A percentile compares a stretch with the other conserved stretches of the same genome.
Evolutionary conservation across 2,797 vertebrate species (phyloP).

Genomic region (Hippopotamyrus pictus): DNA sequence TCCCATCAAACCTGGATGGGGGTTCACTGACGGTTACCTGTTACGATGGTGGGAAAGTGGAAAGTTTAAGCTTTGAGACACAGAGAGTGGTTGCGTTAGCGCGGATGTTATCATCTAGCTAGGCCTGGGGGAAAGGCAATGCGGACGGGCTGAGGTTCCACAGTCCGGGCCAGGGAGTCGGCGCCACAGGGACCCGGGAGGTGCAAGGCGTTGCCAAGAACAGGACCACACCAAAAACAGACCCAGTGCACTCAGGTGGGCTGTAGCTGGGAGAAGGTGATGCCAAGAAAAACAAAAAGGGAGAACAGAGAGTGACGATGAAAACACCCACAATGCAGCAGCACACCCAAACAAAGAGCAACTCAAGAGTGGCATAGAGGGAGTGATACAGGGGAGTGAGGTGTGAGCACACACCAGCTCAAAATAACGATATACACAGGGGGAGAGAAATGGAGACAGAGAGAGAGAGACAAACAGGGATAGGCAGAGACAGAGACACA

Average conservation of each 20-base stretch:
- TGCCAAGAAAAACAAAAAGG: neutral
- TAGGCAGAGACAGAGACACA: neutral
- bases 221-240: neutral
- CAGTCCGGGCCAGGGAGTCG: neutral
- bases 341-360: neutral
- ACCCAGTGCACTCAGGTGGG: neutral
- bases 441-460: neutral
- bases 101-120: neutral
- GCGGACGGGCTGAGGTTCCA: neutral
- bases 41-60: neutral
- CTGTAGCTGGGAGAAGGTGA: neutral
- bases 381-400: neutral
- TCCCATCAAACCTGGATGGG: neutral
- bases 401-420: neutral
- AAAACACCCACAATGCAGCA: neutral
- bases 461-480: neutral
- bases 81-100: neutral
- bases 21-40: neutral
- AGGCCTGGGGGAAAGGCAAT: neutral
- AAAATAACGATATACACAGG: neutral
- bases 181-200: neutral
- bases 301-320: neutral
- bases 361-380: neutral
- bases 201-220: neutral
- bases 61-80: neutral